Conservation (phyloP, 2,888 invertebrate genomes). For the Leptarthrus brevirostris region DNA sequence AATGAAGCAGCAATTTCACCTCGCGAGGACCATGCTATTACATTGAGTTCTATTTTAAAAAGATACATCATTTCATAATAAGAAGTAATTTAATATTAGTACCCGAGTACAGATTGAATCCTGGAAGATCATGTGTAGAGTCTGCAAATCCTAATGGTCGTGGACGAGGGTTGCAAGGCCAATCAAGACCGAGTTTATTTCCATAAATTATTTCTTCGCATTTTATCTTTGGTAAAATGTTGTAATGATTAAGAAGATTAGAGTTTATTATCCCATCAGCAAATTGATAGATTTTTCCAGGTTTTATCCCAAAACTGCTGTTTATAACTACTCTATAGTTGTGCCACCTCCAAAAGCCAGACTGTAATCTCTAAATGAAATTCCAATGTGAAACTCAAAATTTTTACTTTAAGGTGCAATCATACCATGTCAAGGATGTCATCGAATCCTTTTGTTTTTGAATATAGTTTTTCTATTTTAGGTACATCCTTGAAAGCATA, state of each 20-base stretch:
- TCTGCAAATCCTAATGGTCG: conserved; percentile 61
- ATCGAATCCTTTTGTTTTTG: conserved; percentile 45
- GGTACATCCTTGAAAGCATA: conserved; percentile 57
- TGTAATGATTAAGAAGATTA: neutral
- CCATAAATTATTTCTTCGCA: conserved; percentile 46
- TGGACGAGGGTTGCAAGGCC: conserved; percentile 62
- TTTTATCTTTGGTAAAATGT: neutral
- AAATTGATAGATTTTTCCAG: conserved; percentile 59
- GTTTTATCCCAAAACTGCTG: conserved; percentile 56
- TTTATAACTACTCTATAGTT: conserved; percentile 58
- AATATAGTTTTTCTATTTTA: conserved; percentile 55
- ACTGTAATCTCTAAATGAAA: conserved; percentile 51
- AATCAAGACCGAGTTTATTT: conserved; percentile 58
- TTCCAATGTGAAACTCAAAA: neutral
- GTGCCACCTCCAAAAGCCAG: conserved; percentile 59
- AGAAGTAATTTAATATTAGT: conserved; percentile 12
- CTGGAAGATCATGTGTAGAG: conserved; percentile 63
- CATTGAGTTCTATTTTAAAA: conserved; percentile 58
- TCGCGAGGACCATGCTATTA: conserved; percentile 63
- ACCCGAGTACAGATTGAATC: conserved; percentile 58
- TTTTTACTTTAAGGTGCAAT: neutral
- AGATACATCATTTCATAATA: neutral
- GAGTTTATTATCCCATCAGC: conserved; percentile 49
- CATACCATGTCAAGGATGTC: conserved; percentile 60
- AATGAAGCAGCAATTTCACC: conserved; percentile 64